Evolutionary conservation across 2,888 invertebrate species (phyloP).

Genomic region (Phyllotreta cruciferae): DNA sequence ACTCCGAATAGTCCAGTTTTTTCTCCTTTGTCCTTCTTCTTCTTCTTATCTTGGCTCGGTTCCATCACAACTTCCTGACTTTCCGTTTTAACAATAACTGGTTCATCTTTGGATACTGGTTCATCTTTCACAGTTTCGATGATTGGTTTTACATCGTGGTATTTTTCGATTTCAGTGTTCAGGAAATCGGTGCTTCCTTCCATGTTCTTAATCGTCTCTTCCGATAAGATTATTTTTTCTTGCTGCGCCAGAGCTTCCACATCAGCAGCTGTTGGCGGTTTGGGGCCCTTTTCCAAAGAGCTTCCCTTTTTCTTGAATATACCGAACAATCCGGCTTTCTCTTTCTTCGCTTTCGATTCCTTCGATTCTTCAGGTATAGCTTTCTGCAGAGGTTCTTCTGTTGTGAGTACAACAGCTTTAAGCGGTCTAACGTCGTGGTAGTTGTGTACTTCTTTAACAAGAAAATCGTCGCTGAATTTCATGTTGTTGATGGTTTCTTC

Average conservation of each 20-base stretch:
- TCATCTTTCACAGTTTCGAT: neutral
- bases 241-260: slow-evolving; percentile 33
- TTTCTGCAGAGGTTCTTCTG: too few relatives aligned
- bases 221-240: neutral
- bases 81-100: neutral
- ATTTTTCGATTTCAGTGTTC: slow-evolving; percentile 39
- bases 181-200: slow-evolving; percentile 41
- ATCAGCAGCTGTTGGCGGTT: too few relatives aligned
- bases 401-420: too few relatives aligned
- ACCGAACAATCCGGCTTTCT: slow-evolving; percentile 10
- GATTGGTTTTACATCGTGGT: slow-evolving; percentile 42
- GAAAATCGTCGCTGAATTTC: too few relatives aligned
- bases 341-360: too few relatives aligned
- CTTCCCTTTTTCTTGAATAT: slow-evolving; percentile 13
- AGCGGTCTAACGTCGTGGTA: too few relatives aligned
- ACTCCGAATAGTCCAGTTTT: slow-evolving; percentile 37
- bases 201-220: slow-evolving; percentile 20
- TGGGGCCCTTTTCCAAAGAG: slow-evolving; percentile 18
- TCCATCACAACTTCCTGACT: neutral
- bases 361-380: too few relatives aligned
- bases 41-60: slow-evolving; percentile 11
- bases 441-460: too few relatives aligned
- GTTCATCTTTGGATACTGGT: neutral
- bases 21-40: slow-evolving; percentile 21
- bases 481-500: too few relatives aligned